Base-by-base conservation (phyloP, 1,140 invertebrate species). In the Kradibia gibbosae region DNA sequence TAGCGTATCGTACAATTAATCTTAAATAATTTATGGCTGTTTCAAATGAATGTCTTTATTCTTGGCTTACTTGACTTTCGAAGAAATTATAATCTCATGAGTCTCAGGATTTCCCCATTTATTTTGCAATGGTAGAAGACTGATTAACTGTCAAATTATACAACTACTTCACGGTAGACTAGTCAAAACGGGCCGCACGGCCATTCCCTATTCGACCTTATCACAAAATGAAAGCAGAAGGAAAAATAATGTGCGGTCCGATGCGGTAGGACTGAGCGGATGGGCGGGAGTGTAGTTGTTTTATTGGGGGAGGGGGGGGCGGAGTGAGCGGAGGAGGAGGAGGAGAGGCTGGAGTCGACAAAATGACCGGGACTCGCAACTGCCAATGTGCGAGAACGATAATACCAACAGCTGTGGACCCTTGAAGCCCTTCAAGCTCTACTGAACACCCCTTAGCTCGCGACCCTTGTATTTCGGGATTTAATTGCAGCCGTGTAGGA, bases 391-490 rank as follows among this genome's bases (percentile, higher is more conserved):
- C 81, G 82, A 83, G 73, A 75, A 82, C 75, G 81, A 83, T 81
- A 82, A 76, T 81, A 83, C 83, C 84, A 86, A 88, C 87, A 87
- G 87, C 85, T 88, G 87, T 79, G 85, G 84, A 86, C 84, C 85
- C 85, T 85, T 75, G 80, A 70, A 81, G 82, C 77, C 80, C 80
- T 84, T 76, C 71, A 82, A 83, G 86, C 78, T 84, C 78, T 81
- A 84, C 65, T 85, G 83, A 81, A 42, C 84, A 86, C 85, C 86
- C 85, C 84, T 86, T 85, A 83, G 53, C n/a, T 10, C 11, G 1
- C 85, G 83, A 82, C 83, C 85, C 83, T 88, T 87, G 86, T n/a
- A n/a, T 87, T 87, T 85, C 84, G 86, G 84, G 83, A 87, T 87
- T 87, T 88, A 88, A 88, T 87, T 87, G 86, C 86, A 83, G 82